phyloP scores from a whole-genome alignment of 1,140 invertebrate genomes.

The Episyrphus balteatus region DNA sequence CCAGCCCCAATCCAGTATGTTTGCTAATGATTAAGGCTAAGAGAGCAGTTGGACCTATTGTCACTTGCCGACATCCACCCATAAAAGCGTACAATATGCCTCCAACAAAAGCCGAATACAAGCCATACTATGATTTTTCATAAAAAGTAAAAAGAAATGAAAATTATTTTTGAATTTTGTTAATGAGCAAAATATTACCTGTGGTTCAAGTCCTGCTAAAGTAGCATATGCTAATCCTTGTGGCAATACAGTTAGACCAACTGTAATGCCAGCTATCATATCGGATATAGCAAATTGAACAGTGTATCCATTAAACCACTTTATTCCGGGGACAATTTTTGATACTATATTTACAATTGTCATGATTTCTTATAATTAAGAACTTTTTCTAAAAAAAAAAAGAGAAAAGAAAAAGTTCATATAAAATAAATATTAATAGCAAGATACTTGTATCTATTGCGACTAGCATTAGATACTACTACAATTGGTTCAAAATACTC shows the following conservation, averaged over 20 bases:
- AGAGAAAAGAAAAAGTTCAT: too few species aligned
- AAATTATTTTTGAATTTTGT: neutral
- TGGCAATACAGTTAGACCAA: conserved; percentile 79
- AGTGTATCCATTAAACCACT: conserved; percentile 62
- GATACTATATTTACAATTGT: conserved; percentile 14
- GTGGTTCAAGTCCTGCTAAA: conserved; percentile 66
- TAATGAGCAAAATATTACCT: conserved; percentile 43
- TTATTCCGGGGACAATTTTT: conserved; percentile 46
- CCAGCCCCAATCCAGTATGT: conserved; percentile 39
- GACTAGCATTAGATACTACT: too few species aligned
- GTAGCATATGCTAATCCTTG: conserved; percentile 80
- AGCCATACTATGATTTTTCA: conserved; percentile 55
- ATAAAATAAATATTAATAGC: too few species aligned
- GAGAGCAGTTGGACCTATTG: conserved; percentile 75
- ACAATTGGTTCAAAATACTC: too few species aligned
- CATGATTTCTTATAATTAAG: too few species aligned
- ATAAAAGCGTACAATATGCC: conserved; percentile 84
- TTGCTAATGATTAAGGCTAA: conserved; percentile 69
- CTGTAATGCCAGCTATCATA: conserved; percentile 70
- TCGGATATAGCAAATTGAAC: conserved; percentile 60
- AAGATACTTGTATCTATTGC: too few species aligned
- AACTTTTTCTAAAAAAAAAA: too few species aligned
- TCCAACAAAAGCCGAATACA: conserved; percentile 87
- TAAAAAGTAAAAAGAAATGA: neutral
- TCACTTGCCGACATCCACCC: conserved; percentile 84